Percentiles rank a stretch among this genome's conserved stretches.
phyloP scores from a whole-genome alignment of 1,140 invertebrate species.

The Halictus rubicundus region DNA sequence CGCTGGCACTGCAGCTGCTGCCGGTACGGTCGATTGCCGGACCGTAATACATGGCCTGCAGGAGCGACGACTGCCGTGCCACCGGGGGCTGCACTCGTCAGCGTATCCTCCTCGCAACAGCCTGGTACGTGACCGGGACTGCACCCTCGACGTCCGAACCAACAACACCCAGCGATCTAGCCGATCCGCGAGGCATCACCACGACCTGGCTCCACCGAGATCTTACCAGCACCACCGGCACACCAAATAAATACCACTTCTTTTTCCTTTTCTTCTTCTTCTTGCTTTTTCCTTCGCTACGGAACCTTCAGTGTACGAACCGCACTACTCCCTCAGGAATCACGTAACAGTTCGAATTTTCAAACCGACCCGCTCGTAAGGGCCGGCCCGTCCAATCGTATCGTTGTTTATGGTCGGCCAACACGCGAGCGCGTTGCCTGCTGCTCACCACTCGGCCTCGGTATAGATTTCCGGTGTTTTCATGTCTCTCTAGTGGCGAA shows the following conservation, averaged over 20 bases:
- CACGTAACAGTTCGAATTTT: background rate
- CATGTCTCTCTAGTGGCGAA: background rate
- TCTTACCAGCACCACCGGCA: conserved; percentile 43
- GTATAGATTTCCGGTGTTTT: background rate
- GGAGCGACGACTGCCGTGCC: conserved; percentile 60
- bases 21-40: conserved; percentile 61
- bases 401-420: conserved; percentile 1
- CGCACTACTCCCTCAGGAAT: no score
- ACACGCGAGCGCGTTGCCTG: background rate
- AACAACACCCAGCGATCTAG: conserved; percentile 57
- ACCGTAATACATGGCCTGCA: conserved; percentile 63
- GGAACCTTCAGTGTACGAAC: no score
- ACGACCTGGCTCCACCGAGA: conserved; percentile 44
- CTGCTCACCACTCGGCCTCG: background rate
- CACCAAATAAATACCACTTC: conserved; percentile 44
- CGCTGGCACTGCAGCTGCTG: conserved; percentile 60
- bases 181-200: conserved; percentile 62
- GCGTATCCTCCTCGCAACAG: conserved; percentile 54
- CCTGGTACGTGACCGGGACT: conserved; percentile 36
- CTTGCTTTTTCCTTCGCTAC: background rate
- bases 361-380: background rate
- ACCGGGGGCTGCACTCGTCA: conserved; percentile 63
- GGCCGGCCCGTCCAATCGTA: background rate
- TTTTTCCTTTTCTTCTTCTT: background rate
- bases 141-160: conserved; percentile 56